Evolutionary conservation across 2,113 vertebrate species (phyloP), one percentile per base, ranked within the genome.

Genomic region (Nipponia nippon): DNA sequence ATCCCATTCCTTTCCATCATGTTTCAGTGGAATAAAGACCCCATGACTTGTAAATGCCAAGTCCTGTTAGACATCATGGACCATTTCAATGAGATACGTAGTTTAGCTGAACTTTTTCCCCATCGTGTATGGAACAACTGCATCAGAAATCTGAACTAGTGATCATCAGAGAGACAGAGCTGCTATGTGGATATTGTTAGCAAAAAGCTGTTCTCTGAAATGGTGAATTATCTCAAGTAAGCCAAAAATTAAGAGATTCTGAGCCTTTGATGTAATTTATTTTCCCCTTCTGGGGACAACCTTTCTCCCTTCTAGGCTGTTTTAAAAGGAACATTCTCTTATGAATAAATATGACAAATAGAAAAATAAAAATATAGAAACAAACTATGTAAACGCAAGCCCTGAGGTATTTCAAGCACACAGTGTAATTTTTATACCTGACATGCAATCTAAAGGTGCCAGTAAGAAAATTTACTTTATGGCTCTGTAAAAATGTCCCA

Each of bases 391-490:
- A 98, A 98, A 98, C 91, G n/a, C 72, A 95, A 97, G 91, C 96
- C 90, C 92, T 98, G 98, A 98, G 98, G 98, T 98, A 98, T 98
- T 98, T 98, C 93, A 97, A 97, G 95, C 89, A 95, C 86, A 96
- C 90, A 96, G 90, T 96, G 92, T 95, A 65, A 70, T 62, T 85
- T 94, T 94, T 63, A 80, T 83, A 87, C 90, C 72, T 97, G 87
- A 92, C 83, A 83, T 61, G 91, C 72, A 71, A 83, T 76, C 69
- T 55, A 47, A 76, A 93, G 79, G 58, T 90, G 85, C 81, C 88
- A 95, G 65, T 83, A 83, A 93, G 38, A 95, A 53, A 87, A 73
- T 91, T 70, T 72, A 81, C 78, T 97, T 79, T 82, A 73, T 62
- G 63, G 58, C 84, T 89, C 80, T 78, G 58, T 78, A 90, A 86